These are phyloP conservation scores for Hyperoodon ampullatus DNA, from an alignment of 2,113 vertebrate species.

Conservation along the genomic window DNA sequence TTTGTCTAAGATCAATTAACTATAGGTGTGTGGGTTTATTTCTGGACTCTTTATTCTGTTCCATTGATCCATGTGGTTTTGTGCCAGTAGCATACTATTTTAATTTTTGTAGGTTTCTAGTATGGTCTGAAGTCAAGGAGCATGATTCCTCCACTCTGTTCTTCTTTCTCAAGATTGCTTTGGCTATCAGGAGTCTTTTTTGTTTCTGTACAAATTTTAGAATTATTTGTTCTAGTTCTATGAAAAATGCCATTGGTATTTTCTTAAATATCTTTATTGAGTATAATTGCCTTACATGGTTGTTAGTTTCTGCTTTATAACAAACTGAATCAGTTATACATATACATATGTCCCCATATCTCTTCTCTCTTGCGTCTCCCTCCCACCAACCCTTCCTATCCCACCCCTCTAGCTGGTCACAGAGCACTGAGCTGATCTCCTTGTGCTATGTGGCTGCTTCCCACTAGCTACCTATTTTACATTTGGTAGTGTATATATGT, in stretches of 20 bases:
- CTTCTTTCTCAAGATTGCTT: not conserved
- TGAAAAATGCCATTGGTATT: not conserved
- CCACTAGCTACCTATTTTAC: no score
- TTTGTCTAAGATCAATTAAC: not conserved
- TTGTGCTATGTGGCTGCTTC: no score
- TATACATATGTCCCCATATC: no score
- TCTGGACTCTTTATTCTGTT: not conserved
- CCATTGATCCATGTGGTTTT: not conserved
- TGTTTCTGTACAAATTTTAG: not conserved
- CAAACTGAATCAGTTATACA: no score
- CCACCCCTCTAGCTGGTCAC: no score
- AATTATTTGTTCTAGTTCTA: not conserved
- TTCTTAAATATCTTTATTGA: not conserved
- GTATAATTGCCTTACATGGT: no score
- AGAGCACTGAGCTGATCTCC: no score
- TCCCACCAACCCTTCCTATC: no score
- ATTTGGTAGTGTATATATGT: no score
- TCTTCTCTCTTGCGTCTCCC: no score
- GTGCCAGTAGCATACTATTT: not conserved
- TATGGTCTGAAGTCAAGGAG: not conserved
- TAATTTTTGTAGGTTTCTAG: not conserved
- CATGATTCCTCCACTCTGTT: not conserved
- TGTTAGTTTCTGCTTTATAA: no score
- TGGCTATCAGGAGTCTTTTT: not conserved
- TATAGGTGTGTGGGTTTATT: not conserved